Conservation (phyloP, 2,888 invertebrate species). For the Quadroppia sp. region DNA sequence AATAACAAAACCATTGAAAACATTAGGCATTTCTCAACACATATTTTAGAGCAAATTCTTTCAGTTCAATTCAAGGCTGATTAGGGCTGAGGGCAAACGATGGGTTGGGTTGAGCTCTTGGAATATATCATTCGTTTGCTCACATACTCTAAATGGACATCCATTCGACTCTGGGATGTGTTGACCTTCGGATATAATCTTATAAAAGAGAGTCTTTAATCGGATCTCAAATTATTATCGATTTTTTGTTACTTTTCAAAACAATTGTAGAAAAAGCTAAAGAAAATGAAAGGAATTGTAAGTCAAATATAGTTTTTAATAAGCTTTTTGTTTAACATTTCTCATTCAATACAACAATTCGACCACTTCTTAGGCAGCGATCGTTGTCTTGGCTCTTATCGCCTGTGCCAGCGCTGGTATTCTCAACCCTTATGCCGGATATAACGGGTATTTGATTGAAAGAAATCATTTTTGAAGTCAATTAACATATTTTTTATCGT, state of each 20-base stretch:
- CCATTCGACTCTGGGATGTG: not conserved
- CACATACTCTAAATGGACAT: slow-evolving; percentile 17
- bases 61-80: not conserved
- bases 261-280: not conserved
- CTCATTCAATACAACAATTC: not conserved
- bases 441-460: not conserved
- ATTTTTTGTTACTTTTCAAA: not conserved
- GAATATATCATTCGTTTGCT: not conserved
- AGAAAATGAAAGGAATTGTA: slow-evolving; percentile 28
- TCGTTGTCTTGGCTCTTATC: not conserved
- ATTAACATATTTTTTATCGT: not conserved
- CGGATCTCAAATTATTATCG: not conserved
- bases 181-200: not conserved
- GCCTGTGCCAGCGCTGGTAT: slow-evolving; percentile 1
- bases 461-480: not conserved
- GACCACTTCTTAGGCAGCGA: not conserved
- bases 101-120: not conserved
- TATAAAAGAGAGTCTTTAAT: not conserved
- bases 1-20: no score
- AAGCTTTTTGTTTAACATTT: not conserved
- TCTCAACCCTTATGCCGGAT: slow-evolving; percentile 1
- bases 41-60: slow-evolving; percentile 6
- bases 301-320: not conserved
- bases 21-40: no score
- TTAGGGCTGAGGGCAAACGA: not conserved